Evolutionary conservation across 2,888 invertebrate species (phyloP).

Genomic region (Leistus spinibarbis): DNA sequence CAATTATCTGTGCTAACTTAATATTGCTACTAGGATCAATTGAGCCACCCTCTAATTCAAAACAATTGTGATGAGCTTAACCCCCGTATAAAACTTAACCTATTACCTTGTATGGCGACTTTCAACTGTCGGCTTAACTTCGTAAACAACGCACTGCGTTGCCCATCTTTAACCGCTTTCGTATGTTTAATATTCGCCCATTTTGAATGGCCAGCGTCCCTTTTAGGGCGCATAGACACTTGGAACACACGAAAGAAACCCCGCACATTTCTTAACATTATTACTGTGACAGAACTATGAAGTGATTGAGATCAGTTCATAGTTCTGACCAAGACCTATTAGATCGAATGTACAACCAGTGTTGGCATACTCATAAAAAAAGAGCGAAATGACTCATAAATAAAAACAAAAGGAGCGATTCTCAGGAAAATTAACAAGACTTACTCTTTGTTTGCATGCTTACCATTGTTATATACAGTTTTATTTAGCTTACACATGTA

Average conservation of each 20-base stretch:
- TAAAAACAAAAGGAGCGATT: neutral
- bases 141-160: conserved; percentile 59
- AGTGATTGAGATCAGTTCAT: neutral
- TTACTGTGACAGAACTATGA: neutral
- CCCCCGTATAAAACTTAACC: too few species aligned
- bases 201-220: conserved; percentile 73
- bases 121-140: conserved; percentile 63
- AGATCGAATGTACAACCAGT: neutral
- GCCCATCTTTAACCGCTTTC: conserved; percentile 69
- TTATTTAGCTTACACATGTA: neutral
- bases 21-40: conserved; percentile 66
- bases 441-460: neutral
- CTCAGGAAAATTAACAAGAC: too few species aligned
- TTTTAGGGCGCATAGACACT: conserved; percentile 11
- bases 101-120: conserved; percentile 66
- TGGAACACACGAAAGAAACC: conserved; percentile 5
- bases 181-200: conserved; percentile 77
- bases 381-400: too few species aligned
- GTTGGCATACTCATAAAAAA: neutral
- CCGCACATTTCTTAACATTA: conserved; percentile 18
- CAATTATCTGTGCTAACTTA: conserved; percentile 64
- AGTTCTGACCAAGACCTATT: neutral
- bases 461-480: neutral
- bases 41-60: conserved; percentile 64
- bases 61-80: too few species aligned